Evolutionary conservation across 2,113 vertebrate species (phyloP).

Genomic region (Procapra przewalskii): DNA sequence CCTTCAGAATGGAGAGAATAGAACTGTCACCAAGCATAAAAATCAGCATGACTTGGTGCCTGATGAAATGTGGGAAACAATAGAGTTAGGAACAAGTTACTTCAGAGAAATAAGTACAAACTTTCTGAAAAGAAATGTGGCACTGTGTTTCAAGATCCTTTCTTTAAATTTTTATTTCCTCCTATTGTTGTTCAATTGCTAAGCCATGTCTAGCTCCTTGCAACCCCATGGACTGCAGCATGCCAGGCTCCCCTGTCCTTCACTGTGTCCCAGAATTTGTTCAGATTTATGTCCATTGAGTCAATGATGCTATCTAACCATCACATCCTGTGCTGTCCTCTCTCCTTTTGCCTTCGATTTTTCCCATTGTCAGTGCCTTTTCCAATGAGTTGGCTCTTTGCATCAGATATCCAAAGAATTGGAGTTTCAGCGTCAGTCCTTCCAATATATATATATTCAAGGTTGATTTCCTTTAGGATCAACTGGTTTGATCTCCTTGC

Average conservation of each 20-base stretch:
- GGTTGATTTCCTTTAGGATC: background rate
- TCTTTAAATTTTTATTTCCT: constrained; percentile 26
- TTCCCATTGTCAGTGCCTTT: background rate
- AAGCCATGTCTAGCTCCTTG: background rate
- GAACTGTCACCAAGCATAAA: background rate
- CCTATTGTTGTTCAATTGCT: background rate
- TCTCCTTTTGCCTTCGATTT: background rate
- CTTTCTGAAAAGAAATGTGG: background rate
- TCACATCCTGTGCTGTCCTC: background rate
- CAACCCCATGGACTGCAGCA: background rate
- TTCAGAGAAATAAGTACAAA: background rate
- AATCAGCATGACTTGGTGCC: background rate
- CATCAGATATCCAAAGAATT: background rate
- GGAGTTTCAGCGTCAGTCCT: background rate
- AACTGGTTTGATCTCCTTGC: background rate
- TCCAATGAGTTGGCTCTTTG: background rate
- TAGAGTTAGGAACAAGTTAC: background rate
- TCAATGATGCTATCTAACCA: background rate
- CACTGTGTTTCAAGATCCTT: background rate
- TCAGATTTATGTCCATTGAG: background rate
- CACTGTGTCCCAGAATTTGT: background rate
- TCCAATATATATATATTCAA: background rate
- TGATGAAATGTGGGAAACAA: background rate
- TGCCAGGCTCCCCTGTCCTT: background rate
- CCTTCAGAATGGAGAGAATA: background rate